Evolutionary conservation across 2,888 invertebrate species (phyloP).

Genomic region (Yponomeuta cagnagella): DNA sequence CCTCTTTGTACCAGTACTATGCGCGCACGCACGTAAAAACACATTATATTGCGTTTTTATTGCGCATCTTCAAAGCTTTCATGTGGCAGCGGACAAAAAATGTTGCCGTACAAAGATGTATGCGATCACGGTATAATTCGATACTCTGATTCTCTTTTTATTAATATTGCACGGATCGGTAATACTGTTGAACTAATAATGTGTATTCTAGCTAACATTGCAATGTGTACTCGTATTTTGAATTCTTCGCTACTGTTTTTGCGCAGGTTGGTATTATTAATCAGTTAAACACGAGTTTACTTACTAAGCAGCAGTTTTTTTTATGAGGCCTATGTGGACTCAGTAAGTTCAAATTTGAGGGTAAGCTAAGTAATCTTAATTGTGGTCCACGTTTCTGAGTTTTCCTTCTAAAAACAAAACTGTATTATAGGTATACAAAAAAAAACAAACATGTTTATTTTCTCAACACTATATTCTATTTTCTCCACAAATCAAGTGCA

Average conservation of each 20-base stretch:
- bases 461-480: too few relatives aligned
- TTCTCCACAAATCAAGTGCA: too few relatives aligned
- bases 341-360: too few relatives aligned
- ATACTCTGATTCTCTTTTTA: constrained; percentile 44
- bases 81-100: constrained; percentile 50
- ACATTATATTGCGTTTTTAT: constrained; percentile 69
- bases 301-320: too few relatives aligned
- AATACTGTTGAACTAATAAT: constrained; percentile 7
- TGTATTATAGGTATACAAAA: neutral
- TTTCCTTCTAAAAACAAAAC: neutral
- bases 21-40: constrained; percentile 41
- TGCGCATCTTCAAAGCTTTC: constrained; percentile 71
- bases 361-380: too few relatives aligned
- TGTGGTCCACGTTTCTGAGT: too few relatives aligned
- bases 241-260: neutral
- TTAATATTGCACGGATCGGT: constrained; percentile 24
- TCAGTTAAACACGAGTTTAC: too few relatives aligned
- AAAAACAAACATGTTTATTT: too few relatives aligned
- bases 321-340: too few relatives aligned
- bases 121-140: constrained; percentile 68
- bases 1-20: constrained; percentile 43
- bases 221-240: neutral
- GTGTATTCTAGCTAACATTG: neutral
- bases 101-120: constrained; percentile 56
- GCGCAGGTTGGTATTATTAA: neutral